Evolutionary conservation across 2,797 vertebrate genomes (phyloP).

Genomic region (Macropus fuliginosus): DNA sequence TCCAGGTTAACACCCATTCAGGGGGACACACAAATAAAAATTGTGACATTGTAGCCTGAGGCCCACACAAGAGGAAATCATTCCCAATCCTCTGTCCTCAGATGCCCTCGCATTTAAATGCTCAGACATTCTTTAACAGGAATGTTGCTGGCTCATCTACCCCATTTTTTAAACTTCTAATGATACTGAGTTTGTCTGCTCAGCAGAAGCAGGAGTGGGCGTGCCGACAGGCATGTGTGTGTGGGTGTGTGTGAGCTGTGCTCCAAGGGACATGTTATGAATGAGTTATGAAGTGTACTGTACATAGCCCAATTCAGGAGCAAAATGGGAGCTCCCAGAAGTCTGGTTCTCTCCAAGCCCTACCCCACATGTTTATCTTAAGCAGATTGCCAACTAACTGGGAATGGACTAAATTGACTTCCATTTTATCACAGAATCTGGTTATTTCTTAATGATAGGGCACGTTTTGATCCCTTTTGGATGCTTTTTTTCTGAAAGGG

Average conservation of each 20-base stretch:
- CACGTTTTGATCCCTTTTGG: neutral
- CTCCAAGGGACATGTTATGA: neutral
- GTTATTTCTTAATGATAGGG: neutral
- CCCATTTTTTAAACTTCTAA: conserved; percentile 5
- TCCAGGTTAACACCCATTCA: neutral
- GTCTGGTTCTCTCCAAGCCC: neutral
- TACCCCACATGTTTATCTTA: neutral
- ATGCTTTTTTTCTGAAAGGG: neutral
- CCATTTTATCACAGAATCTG: neutral
- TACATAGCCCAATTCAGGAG: neutral
- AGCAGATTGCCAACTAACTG: neutral
- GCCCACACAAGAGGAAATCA: neutral
- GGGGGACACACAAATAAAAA: neutral
- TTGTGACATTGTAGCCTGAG: neutral
- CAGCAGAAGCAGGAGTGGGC: neutral
- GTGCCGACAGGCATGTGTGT: neutral
- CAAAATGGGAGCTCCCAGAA: neutral
- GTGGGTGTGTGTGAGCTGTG: neutral
- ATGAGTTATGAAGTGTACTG: neutral
- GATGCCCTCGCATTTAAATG: neutral
- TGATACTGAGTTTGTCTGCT: neutral
- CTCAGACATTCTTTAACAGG: neutral
- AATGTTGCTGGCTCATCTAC: conserved; percentile 4
- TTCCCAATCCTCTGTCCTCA: neutral
- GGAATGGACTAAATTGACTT: neutral